These are phyloP conservation scores for Phenganax marumi DNA, from an alignment of 92 coral and sea anemone genomes.

Conservation along the genomic window DNA sequence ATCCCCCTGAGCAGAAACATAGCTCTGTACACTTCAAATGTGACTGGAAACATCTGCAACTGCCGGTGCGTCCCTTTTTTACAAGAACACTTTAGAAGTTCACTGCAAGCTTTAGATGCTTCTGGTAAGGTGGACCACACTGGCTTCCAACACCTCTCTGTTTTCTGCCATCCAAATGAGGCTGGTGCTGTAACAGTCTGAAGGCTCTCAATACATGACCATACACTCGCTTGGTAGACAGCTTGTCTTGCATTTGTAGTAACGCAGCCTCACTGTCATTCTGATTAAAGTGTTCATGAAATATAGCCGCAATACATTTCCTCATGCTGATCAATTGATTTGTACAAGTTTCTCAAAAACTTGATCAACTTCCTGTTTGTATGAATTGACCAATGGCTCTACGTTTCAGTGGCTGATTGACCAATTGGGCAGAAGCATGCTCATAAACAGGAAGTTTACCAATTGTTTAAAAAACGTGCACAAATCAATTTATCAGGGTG, in stretches of 20 bases:
- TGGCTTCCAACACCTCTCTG: constrained; percentile 25
- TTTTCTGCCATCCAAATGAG: constrained; percentile 26
- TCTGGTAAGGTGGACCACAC: constrained; percentile 35
- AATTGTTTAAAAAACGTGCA: no score
- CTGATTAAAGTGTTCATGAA: background rate
- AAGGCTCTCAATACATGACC: constrained; percentile 9
- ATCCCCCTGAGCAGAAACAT: constrained; percentile 21
- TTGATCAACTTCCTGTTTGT: no score
- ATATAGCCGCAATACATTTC: no score
- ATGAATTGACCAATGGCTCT: no score
- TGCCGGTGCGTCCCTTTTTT: no score
- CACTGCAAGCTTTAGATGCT: constrained; percentile 30
- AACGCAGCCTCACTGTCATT: constrained; percentile 33
- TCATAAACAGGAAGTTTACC: no score
- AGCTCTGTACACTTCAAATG: constrained; percentile 40
- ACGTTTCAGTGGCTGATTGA: no score
- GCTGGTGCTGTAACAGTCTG: constrained; percentile 33
- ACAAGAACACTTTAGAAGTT: constrained; percentile 36
- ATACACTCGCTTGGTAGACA: constrained; percentile 35
- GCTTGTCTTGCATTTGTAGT: constrained; percentile 41
- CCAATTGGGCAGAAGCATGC: no score
- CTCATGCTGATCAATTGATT: no score
- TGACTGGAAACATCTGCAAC: constrained; percentile 33
- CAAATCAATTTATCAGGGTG: no score
- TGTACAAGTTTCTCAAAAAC: no score